Conservation (phyloP, 2,888 invertebrate genomes). For the Hydropsyche betteni region DNA sequence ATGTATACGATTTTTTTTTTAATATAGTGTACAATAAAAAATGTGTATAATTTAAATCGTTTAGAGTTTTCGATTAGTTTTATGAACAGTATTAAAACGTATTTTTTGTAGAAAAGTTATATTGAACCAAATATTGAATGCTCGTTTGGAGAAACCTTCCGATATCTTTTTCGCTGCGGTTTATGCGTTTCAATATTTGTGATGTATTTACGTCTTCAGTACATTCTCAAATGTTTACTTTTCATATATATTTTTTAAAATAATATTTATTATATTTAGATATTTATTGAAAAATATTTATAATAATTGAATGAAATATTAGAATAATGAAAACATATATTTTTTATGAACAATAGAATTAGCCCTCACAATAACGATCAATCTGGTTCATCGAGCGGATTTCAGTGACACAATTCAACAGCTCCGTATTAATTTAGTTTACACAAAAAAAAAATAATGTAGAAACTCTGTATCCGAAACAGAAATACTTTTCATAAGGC, state of each 20-base stretch:
- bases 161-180: conserved; percentile 21
- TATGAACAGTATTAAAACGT: not conserved
- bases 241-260: not conserved
- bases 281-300: not conserved
- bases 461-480: conserved; percentile 4
- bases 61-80: not conserved
- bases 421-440: not conserved
- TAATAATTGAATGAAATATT: not conserved
- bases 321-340: not conserved
- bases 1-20: not conserved
- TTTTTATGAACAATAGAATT: too few relatives aligned
- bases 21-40: not conserved
- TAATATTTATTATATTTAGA: not conserved
- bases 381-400: not conserved
- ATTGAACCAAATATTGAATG: conserved; percentile 7
- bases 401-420: not conserved
- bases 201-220: conserved; percentile 12
- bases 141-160: conserved; percentile 17
- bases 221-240: conserved; percentile 13
- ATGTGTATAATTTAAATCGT: conserved; percentile 2
- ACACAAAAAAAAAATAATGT: not conserved
- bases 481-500: conserved; percentile 33
- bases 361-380: too few relatives aligned
- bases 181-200: conserved; percentile 28
- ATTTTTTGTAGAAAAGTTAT: not conserved